These are phyloP conservation scores for Ceratothoa steindachneri DNA, from an alignment of 2,888 invertebrate species.

Conservation along the genomic window DNA sequence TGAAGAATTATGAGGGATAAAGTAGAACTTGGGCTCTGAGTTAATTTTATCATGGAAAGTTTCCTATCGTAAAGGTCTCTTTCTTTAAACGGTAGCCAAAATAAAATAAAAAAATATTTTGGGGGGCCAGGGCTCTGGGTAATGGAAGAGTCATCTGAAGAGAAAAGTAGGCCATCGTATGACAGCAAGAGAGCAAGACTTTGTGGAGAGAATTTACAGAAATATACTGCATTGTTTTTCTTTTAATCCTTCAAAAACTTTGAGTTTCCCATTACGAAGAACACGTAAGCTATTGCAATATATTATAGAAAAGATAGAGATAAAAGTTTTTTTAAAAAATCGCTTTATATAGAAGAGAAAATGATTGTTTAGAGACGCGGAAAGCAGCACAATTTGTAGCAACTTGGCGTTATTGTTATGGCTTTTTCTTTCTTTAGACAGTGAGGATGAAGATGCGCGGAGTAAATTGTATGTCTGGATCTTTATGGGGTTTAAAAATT, in stretches of 20 bases:
- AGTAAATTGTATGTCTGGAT: no score
- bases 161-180: neutral
- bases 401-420: no score
- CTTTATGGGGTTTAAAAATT: no score
- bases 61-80: neutral
- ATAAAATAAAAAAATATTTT: neutral
- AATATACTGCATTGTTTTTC: neutral
- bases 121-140: neutral
- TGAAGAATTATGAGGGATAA: slow-evolving; percentile 8
- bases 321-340: neutral
- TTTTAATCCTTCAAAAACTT: neutral
- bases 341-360: neutral
- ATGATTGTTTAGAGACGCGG: no score
- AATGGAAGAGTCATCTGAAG: neutral
- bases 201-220: neutral
- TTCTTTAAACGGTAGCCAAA: neutral
- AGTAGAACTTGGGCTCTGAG: neutral
- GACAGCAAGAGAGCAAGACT: neutral
- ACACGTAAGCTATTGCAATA: neutral
- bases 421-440: no score
- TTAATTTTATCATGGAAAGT: slow-evolving; percentile 7
- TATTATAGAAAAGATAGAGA: neutral
- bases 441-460: no score
- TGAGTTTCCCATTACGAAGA: neutral
- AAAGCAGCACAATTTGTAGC: no score